A percentile compares a stretch with the other conserved stretches of the same genome.
phyloP scores from a whole-genome alignment of 2,888 invertebrate species.

The Sinohyriopsis cumingii region DNA sequence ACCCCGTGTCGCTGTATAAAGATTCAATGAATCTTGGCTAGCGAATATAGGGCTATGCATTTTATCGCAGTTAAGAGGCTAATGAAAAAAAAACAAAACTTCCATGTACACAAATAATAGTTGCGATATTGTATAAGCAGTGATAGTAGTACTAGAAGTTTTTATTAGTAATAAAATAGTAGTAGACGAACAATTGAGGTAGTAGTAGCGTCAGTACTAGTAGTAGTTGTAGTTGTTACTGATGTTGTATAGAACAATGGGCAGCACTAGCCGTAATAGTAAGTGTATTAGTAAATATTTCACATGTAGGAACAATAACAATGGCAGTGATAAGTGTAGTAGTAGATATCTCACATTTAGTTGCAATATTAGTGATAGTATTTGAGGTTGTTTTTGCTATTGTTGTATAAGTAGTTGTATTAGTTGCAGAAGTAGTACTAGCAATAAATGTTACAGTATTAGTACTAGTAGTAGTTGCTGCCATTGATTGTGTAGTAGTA shows the following conservation, averaged over 20 bases:
- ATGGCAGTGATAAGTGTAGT: slow-evolving; percentile 1
- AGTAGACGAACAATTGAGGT: slow-evolving; percentile 9
- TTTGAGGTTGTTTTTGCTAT: too few species aligned
- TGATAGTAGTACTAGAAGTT: slow-evolving; percentile 14
- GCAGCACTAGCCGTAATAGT: neutral
- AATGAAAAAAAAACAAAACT: too few species aligned
- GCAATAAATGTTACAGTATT: too few species aligned
- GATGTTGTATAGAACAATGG: neutral
- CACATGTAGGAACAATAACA: neutral
- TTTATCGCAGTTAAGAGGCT: too few species aligned
- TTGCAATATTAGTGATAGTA: neutral
- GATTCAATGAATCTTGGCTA: too few species aligned
- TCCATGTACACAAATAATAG: too few species aligned
- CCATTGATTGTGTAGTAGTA: neutral
- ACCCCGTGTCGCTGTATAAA: too few species aligned
- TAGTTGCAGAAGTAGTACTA: too few species aligned
- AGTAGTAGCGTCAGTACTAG: neutral
- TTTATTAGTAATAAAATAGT: slow-evolving; percentile 8
- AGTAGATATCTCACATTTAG: neutral
- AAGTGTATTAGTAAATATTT: neutral
- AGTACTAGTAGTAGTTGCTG: too few species aligned
- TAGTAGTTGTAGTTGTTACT: neutral
- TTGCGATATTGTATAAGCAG: slow-evolving; percentile 8
- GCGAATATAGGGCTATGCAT: too few species aligned
- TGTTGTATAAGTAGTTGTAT: neutral